Percentiles rank a stretch among this genome's conserved stretches.
These are phyloP conservation scores for Ciconia stormi DNA, from an alignment of 2,113 vertebrate species.

Conservation along the genomic window DNA sequence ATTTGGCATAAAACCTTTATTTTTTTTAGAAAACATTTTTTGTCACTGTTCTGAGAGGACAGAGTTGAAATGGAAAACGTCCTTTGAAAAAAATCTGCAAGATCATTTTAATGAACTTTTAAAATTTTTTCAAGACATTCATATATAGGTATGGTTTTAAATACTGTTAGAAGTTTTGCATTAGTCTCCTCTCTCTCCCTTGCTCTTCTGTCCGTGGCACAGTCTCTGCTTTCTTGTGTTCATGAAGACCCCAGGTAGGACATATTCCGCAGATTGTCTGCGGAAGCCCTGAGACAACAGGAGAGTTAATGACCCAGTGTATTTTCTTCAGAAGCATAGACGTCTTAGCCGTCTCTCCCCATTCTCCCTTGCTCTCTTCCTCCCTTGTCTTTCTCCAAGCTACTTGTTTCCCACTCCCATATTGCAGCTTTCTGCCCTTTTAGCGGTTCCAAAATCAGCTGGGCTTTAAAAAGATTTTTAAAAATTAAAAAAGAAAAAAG, in stretches of 20 bases:
- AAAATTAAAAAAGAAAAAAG: not conserved
- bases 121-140: not conserved
- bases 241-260: not conserved
- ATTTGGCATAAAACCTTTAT: not conserved
- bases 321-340: not conserved
- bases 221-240: not conserved
- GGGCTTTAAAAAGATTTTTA: not conserved
- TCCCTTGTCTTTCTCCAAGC: not conserved
- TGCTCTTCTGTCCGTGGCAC: not conserved
- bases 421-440: not conserved
- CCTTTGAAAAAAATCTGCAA: not conserved
- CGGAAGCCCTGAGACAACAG: not conserved
- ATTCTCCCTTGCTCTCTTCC: not conserved
- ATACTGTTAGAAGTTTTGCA: not conserved
- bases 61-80: not conserved
- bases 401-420: not conserved
- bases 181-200: not conserved
- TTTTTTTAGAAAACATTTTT: not conserved
- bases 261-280: not conserved
- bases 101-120: not conserved
- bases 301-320: not conserved
- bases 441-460: not conserved
- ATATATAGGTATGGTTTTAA: not conserved
- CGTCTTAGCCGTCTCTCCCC: not conserved
- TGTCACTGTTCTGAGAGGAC: not conserved